These are phyloP conservation scores for Capromys pilorides DNA, from an alignment of 2,797 vertebrate genomes.

Conservation along the genomic window DNA sequence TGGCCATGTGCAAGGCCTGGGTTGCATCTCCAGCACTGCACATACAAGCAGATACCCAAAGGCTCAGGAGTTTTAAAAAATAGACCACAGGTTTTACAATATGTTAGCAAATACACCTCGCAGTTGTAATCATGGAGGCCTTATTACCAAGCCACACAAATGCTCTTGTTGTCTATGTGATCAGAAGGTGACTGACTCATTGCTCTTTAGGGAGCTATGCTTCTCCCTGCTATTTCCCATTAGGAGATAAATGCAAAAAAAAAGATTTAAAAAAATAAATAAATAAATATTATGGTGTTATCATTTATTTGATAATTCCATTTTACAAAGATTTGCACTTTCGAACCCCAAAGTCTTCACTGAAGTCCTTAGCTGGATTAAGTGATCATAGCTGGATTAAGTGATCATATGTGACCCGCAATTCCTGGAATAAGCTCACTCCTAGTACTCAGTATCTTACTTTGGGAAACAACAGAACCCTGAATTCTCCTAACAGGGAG, in stretches of 20 bases:
- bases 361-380: neutral
- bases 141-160: neutral
- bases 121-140: neutral
- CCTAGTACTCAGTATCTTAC: neutral
- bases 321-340: conserved; percentile 7
- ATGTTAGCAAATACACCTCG: neutral
- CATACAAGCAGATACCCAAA: neutral
- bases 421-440: neutral
- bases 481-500: neutral
- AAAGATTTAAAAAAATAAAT: no score
- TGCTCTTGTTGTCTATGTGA: neutral
- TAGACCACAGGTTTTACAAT: neutral
- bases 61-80: neutral
- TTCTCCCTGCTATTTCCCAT: conserved; percentile 5
- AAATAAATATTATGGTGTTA: neutral
- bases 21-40: neutral
- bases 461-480: neutral
- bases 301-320: neutral
- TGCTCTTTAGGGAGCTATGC: conserved; percentile 3
- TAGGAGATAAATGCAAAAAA: conserved; percentile 32
- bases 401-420: neutral
- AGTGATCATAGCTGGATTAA: neutral
- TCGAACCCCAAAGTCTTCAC: neutral
- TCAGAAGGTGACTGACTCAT: neutral
- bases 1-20: neutral